Base-by-base conservation (phyloP, 2,113 vertebrate species). In the Sylvilagus bachmani region DNA sequence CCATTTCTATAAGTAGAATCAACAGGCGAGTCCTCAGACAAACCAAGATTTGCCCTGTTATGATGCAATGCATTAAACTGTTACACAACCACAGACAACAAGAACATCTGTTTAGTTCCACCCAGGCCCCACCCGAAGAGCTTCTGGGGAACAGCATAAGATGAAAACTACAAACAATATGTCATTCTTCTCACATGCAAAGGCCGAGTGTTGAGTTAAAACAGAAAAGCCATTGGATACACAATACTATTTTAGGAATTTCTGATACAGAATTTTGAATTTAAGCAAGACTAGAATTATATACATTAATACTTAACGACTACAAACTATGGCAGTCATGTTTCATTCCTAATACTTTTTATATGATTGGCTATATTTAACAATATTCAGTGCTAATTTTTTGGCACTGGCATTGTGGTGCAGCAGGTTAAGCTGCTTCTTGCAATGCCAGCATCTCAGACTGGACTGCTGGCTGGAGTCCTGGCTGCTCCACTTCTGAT, bases 1-100 rank as follows among this genome's bases (percentile, higher is more conserved):
- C 5, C 25, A 80, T 71, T 92, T 93, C 69, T 25, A 10, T 36
- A 83, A 91, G 21, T 44, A 89, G 62, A 78, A 83, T 84, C 80
- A 87, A 90, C n/a, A 96, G 49, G 51, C 78, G 87, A 55, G 44
- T 90, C 55, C 67, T 73, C 19, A 96, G 38, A 87, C 38, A 91
- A 88, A 70, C n/a, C 80, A 73, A 25, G 27, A 66, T 36, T 53
- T 78, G 33, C 66, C 22, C 31, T 49, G 53, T 71, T 77, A 10
- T 81, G 71, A 74, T 19, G 74, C 71, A 33, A 75, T 22, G 83
- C n/a, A 9, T 11, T 55, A 67, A 71, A 24, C 27, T 91, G 73
- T 67, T 91, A 64, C 19, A 33, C 61, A 89, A 90, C 33, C 88
- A 87, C 14, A 55, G 62, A 87, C 44, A 74, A 64, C 55, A 93